Evolutionary conservation across 2,797 vertebrate species (phyloP), one percentile per base, ranked within the genome.

Genomic region (Austrolebias charrua): DNA sequence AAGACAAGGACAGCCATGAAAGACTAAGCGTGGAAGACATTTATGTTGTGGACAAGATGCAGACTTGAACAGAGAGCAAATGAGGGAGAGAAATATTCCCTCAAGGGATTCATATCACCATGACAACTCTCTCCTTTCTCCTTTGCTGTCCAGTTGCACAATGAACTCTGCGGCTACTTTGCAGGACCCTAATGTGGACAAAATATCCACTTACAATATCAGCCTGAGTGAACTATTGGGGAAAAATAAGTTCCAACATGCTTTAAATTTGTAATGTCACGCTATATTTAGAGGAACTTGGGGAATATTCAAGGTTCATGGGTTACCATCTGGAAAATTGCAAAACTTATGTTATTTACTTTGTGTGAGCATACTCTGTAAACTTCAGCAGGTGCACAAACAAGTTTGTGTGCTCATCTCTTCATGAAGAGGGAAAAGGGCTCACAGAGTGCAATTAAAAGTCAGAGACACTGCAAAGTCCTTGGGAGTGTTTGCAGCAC

Each of bases 391-490:
- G 63, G 63, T 69, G 66, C 52, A 73, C 57, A 74, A 75, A 52
- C 53, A 14, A 19, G 50, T 65, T 63, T 59, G 56, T 66, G 74
- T 63, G 60, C 62, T 61, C 70, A 63, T 73, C 73, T 85, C 76
- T 81, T 65, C 56, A 67, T 71, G 80, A 80, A 81, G 71, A 65
- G 45, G 68, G 70, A 56, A 77, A 61, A 78, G 66, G 78, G 80
- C 76, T 83, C 71, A 69, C 66, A 75, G 81, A 86, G 84, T 71
- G 77, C 77, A 83, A 87, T 88, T 87, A 87, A 88, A 85, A 85
- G 68, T 70, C 60, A 71, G 79, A 85, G 66, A 81, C 70, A 80
- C 52, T 57, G 63, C 6, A 40, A 13, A 89, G 82, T 86, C 82
- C 78, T 85, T 80, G 84, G 69, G 73, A 76, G 29, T 8, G 33